Base-by-base conservation (phyloP, 2,113 vertebrate species). In the Zosterops borbonicus region DNA sequence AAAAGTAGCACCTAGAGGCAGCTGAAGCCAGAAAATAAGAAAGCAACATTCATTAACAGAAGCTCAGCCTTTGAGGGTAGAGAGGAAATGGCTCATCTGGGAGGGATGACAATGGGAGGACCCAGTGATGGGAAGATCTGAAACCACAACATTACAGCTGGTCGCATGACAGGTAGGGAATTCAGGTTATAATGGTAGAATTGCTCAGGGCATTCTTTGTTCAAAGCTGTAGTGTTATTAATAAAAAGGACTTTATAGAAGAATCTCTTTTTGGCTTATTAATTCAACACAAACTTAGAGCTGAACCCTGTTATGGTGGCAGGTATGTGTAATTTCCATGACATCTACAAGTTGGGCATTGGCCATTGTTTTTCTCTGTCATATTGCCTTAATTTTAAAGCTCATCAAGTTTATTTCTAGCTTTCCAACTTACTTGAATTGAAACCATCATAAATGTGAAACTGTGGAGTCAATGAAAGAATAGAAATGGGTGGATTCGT, bases 141-240 rank as follows among this genome's bases (percentile, higher is more conserved):
- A 91, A 28, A 52, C 9, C n/a, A 27, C 49, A 37, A 3, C 6
- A 22, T 29, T 52, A 14, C 25, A n/a, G 5, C 5, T 20, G 29
- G 15, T 74, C 0, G 0, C 16, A 3, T 14, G n/a, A 23, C 12
- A 14, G 10, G 12, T 9, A 27, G 31, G 44, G 12, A 79, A 80
- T 75, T 79, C 55, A 29, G 14, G 22, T 52, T 41, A 12, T 7
- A 59, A 39, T 21, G 27, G 12, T 11, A 27, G 33, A 91, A 41
- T 20, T 69, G 15, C 19, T 12, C 31, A 58, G 31, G 7, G 14
- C n/a, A 39, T 49, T 29, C 19, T 62, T 46, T 41, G 24, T 50
- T 58, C 8, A 7, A 87, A 37, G 27, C 11, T 35, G 14, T 12
- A 63, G 6, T 9, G 3, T n/a, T 52, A 47, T 31, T 59, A 21